Evolutionary conservation across 2,797 vertebrate species (phyloP), one percentile per base, ranked within the genome.

Genomic region (Rhinoraja longicauda): DNA sequence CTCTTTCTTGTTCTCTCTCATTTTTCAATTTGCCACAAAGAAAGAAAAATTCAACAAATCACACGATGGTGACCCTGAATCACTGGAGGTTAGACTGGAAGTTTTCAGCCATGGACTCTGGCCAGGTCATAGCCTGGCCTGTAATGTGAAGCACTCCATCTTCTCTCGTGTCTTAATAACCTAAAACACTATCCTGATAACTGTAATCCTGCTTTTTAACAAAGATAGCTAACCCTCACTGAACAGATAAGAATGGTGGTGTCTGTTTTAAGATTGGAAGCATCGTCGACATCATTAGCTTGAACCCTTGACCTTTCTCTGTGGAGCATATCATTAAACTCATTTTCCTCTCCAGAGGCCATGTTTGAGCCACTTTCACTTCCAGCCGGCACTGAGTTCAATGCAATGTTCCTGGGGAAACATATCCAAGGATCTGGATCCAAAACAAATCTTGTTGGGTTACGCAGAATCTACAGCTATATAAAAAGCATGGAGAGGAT

Each of bases 271-370:
- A 93, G 93, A 62, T 94, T 93, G 93, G 94, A 94, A 94, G 95
- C 94, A 94, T 95, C 95, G 94, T 95, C 94, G 94, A 93, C 94
- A 95, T 94, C 95, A 95, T 96, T 95, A 96, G 93, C 77, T 94
- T 95, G 93, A 94, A 93, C 93, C 93, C 84, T 45, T 93, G 94
- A 95, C 95, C 95, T 93, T 67, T 93, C 94, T 86, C 93, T 94
- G 93, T 94, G 70, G 94, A 95, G 94, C 39, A 10, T 92, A 92
- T 75, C 90, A 73, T 73, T 53, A 92, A 94, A 94, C 94, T 95
- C 94, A 77, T 93, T 81, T 94, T 94, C 70, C 93, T 36, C 26
- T 82, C 67, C 90, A 93, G 93, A 94, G 94, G 93, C 93, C 67
- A 76, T 93, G 93, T 53, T 90, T 86, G 90, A 90, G 53, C 86